Evolutionary conservation across 2,113 vertebrate species (phyloP), one percentile per base, ranked within the genome.

Genomic region (Chascanopsetta lugubris): DNA sequence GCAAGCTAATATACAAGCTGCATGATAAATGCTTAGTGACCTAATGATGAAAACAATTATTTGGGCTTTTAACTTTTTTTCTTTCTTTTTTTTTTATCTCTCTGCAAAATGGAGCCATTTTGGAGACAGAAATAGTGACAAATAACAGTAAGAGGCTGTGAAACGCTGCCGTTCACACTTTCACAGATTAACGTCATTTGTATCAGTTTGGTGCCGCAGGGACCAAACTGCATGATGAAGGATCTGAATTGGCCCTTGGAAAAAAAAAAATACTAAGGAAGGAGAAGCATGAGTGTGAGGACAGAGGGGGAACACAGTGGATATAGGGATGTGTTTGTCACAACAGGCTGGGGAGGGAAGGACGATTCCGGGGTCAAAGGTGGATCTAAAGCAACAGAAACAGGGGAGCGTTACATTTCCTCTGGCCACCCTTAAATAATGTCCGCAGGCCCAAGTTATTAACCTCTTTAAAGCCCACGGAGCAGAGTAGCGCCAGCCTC

Each of bases 371-470:
- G 78, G 85, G 85, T 82, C 87, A 91, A 71, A 90, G 88, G 87
- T 88, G 76, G 74, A 82, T 69, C 80, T 73, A 75, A 85, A 88
- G 87, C 83, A 88, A 88, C 83, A 90, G 86, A 90, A 91, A 89
- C 83, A 85, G 84, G 80, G 63, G 77, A 85, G 75, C 77, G 75
- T 86, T 88, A 89, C 87, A 86, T 87, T 91, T 92, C 87, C 84
- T 84, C 75, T 72, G 76, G 74, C 77, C 81, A 70, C 69, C 84
- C 82, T 87, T 91, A 93, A 93, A 92, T 93, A 92, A 93, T 91
- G 90, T 91, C 91, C 78, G 66, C 72, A 90, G 87, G 91, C 90
- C 86, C 90, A 88, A 87, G 90, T 93, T 92, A 93, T 93, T 93
- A 93, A 93, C 93, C 93, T 92, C 83, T 88, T 85, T 88, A 86